Conservation (phyloP, 2,113 vertebrate species). For the Aegypius monachus region DNA sequence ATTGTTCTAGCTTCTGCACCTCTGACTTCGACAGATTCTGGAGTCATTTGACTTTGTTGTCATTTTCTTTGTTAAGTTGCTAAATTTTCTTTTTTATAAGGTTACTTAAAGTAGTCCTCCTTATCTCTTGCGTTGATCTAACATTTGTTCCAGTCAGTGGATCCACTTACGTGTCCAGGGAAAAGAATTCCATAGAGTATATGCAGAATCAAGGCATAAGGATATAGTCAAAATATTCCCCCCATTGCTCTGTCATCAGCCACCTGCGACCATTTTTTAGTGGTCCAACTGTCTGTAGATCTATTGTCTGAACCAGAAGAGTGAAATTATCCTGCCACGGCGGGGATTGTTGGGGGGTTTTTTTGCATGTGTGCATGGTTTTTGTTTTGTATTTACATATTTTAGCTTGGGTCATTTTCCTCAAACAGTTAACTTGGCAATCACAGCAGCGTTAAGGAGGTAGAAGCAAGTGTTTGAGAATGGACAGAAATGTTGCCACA, state of each 20-base stretch:
- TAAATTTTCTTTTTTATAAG: neutral
- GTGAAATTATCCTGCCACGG: neutral
- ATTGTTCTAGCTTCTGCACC: constrained; percentile 21
- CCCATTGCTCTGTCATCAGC: neutral
- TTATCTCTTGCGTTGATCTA: neutral
- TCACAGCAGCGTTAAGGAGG: neutral
- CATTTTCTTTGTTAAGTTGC: neutral
- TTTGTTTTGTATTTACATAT: neutral
- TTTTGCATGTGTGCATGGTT: neutral
- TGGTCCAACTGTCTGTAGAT: neutral
- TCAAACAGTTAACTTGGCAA: no score
- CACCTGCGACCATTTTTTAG: neutral
- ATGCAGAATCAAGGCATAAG: neutral
- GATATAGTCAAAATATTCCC: rapidly evolving
- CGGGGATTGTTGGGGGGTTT: neutral
- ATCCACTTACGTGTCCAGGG: neutral
- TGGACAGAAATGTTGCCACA: neutral
- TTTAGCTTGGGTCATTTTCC: neutral
- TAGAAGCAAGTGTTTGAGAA: neutral
- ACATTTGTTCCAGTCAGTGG: neutral
- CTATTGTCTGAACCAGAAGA: neutral
- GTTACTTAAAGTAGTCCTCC: neutral
- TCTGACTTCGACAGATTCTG: neutral
- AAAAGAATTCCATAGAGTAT: neutral
- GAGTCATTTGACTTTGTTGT: neutral